Base-by-base conservation (phyloP, 2,888 invertebrate species). In the Lasioglossum figueresi region DNA sequence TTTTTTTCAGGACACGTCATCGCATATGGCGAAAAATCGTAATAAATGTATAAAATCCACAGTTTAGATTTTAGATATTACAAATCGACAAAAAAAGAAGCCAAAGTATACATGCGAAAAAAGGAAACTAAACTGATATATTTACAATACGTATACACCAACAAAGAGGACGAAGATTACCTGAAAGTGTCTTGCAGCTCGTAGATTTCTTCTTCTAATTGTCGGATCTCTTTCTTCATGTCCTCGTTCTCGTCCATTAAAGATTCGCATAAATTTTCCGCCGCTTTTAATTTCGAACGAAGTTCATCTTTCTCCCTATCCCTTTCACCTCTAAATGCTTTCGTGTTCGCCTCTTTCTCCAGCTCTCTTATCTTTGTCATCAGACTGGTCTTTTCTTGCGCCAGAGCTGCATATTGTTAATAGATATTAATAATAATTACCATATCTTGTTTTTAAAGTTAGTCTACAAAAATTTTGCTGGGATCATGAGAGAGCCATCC, bases 181-280 rank as follows among this genome's bases (percentile, higher is more conserved):
- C 98, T 97, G 95, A 98, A 99, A 94, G 98, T 98, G 94, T 99
- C 99, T 95, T 99, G 99, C 97, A 99, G 97, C 95, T 99, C 99
- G 93, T 99, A 99, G 95, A 99, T 99, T 95, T 99, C 99, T 88
- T 98, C 98, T 94, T 99, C 99, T 93, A 99, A 96, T 93, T 99
- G 99, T 56, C 98, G 96, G 79, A 99, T 96, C 95, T 99, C 99
- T 90, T 98, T 98, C 94, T 99, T 98, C 95, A 99, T 98, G 89
- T 98, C 98, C 93, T 98, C 98, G 95, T 99, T 99, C 95, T 99
- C 99, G 93, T 99, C 99, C 97, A 98, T 98, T 70, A 99, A 95
- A 92, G 98, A 98, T 95, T 99, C 98, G 94, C 98, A 98, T 43
- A 99, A 96, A 16, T 97, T 97, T 95, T 99, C 99, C 0, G 99